Evolutionary conservation across 1,140 invertebrate species (phyloP), one percentile per base, ranked within the genome.

Genomic region (Aradophagus sp.): DNA sequence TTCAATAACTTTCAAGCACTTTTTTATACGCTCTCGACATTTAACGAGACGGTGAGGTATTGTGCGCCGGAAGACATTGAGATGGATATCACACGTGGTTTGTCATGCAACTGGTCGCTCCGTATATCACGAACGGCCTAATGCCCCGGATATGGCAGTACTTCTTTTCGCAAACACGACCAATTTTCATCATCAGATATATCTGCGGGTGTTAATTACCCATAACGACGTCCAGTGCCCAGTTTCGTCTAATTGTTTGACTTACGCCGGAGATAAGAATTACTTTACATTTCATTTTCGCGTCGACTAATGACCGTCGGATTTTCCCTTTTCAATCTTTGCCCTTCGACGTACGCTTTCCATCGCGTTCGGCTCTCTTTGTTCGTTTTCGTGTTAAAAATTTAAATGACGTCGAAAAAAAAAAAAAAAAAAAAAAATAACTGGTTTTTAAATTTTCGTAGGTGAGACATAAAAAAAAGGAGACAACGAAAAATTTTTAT

Each of bases 131-230:
- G 67, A 73, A 63, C 50, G 65, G 53, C 39, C 70, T 44, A 55
- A 74, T 61, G 74, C 59, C 62, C 76, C 59, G 68, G 74, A 75
- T 77, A 77, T 67, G 76, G 70, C 77, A 74, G 69, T 67, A 67
- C 73, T 77, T 76, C 68, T 71, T 65, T 71, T 71, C 68, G 65
- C 68, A 71, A 71, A 71, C 68, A 63, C 31, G 59, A 59, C 68
- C 68, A 71, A 71, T 71, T 63, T 71, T 71, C 59, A 65, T 65
- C 59, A 12, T 52, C 39, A 65, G 68, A 71, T 71, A 71, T 65
- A 65, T 71, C 59, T 71, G 32, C 14, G 35, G 39, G 42, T 71
- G 59, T 71, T 65, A 71, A 71, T 71, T 71, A 65, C 68, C 59
- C 68, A 17, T 65, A 58, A 70, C 67, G 67, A 58, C 31, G 56